phyloP scores from a whole-genome alignment of 2,888 invertebrate species.

The Germaria angustata region DNA sequence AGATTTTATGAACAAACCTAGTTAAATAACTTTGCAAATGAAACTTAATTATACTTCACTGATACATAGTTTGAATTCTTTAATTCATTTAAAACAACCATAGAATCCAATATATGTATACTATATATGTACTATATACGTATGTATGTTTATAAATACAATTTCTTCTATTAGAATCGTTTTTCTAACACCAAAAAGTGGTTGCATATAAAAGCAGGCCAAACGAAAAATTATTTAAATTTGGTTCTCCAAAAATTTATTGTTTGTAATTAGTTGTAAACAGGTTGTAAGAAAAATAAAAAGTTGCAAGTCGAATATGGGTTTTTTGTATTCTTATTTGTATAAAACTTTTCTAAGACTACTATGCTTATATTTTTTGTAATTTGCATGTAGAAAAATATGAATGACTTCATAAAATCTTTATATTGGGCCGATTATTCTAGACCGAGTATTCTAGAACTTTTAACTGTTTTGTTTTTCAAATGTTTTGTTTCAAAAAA shows the following conservation, averaged over 20 bases:
- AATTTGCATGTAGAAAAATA: too few relatives aligned
- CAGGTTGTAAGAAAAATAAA: too few relatives aligned
- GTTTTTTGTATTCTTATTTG: too few relatives aligned
- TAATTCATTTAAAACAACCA: slow-evolving; percentile 40
- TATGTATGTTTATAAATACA: background rate
- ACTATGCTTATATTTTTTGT: too few relatives aligned
- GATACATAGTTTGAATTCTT: slow-evolving; percentile 53
- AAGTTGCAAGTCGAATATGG: too few relatives aligned
- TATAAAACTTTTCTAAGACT: too few relatives aligned
- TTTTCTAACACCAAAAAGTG: background rate
- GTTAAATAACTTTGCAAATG: slow-evolving; percentile 48
- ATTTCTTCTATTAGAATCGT: background rate
- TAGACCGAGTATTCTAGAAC: too few relatives aligned
- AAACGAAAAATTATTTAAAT: background rate
- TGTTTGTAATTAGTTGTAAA: too few relatives aligned
- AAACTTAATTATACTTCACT: slow-evolving; percentile 60
- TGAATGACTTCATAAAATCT: too few relatives aligned
- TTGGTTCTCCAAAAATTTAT: background rate
- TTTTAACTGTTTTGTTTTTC: too few relatives aligned
- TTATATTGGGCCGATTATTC: too few relatives aligned
- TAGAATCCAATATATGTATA: background rate
- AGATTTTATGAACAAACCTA: background rate
- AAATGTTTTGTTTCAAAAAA: too few relatives aligned
- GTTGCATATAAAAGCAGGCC: background rate
- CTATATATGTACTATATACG: background rate